Evolutionary conservation across 2,888 invertebrate genomes (phyloP).

Genomic region (Cyclophora albipunctata): DNA sequence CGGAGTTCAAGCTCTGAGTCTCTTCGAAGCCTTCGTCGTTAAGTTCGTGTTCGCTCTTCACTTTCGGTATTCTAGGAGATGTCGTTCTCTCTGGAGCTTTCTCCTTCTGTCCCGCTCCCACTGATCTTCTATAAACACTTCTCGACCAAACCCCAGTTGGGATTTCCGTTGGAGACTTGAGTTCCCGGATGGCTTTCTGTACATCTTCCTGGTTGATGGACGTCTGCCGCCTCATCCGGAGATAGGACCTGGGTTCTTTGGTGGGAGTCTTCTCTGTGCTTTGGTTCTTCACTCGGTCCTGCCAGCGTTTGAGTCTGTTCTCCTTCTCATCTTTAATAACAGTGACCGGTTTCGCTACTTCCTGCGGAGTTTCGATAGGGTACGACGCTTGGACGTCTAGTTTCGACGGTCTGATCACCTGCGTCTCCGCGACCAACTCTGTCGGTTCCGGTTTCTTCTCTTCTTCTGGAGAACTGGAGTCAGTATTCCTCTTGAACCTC

Average conservation of each 20-base stretch:
- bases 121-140: conserved; percentile 56
- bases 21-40: conserved; percentile 95
- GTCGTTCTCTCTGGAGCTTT: conserved; percentile 41
- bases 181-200: conserved; percentile 79
- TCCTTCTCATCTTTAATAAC: conserved; percentile 73
- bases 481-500: conserved; percentile 81
- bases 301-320: conserved; percentile 79
- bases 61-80: conserved; percentile 69
- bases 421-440: conserved; percentile 72
- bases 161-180: conserved; percentile 77
- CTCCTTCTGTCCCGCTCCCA: conserved; percentile 37
- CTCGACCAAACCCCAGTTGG: conserved; percentile 78
- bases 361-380: conserved; percentile 52
- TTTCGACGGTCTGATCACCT: conserved; percentile 67
- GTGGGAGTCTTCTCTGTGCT: conserved; percentile 62
- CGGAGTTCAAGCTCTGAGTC: conserved; percentile 90
- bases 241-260: conserved; percentile 62
- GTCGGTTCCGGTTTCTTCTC: conserved; percentile 64
- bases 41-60: conserved; percentile 79
- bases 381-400: conserved; percentile 71
- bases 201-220: conserved; percentile 83
- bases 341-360: conserved; percentile 49
- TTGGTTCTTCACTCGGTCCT: conserved; percentile 79
- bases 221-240: conserved; percentile 78
- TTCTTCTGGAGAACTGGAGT: conserved; percentile 75